phyloP scores from a whole-genome alignment of 2,797 vertebrate genomes.

The Falco cherrug region DNA sequence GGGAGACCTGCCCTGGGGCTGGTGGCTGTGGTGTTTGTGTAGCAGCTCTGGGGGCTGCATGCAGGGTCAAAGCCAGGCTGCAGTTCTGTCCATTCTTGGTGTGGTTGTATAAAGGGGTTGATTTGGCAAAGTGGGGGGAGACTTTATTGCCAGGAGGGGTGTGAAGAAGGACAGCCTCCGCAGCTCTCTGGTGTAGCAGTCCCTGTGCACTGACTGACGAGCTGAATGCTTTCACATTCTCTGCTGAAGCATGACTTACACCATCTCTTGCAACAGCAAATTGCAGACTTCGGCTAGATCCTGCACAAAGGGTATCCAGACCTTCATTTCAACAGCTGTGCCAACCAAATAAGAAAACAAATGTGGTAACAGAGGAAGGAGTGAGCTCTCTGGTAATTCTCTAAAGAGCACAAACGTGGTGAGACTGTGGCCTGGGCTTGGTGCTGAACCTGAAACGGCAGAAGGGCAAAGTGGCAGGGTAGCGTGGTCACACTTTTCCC shows the following conservation, averaged over 20 bases:
- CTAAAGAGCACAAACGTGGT: not conserved
- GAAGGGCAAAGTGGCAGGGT: not conserved
- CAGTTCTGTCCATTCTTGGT: not conserved
- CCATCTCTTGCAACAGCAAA: not conserved
- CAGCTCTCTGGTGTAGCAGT: too few relatives aligned
- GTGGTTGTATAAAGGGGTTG: not conserved
- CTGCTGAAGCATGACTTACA: not conserved
- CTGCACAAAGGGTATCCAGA: not conserved
- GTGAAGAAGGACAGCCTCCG: not conserved
- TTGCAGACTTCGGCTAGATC: not conserved
- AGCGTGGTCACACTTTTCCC: not conserved
- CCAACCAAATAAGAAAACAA: not conserved
- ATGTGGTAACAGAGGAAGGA: not conserved
- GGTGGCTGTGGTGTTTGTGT: too few relatives aligned
- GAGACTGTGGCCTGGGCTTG: not conserved
- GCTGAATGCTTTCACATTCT: not conserved
- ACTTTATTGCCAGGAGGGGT: too few relatives aligned
- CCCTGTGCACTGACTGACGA: accelerated
- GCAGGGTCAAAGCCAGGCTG: not conserved
- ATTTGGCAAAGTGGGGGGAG: not conserved
- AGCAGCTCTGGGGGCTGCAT: too few relatives aligned
- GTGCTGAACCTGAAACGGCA: not conserved
- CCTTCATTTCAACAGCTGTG: not conserved
- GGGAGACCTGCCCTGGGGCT: not conserved
- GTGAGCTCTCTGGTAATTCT: not conserved